These are phyloP conservation scores for Choristoneura rosaceana DNA, from an alignment of 2,888 invertebrate species.

Conservation along the genomic window DNA sequence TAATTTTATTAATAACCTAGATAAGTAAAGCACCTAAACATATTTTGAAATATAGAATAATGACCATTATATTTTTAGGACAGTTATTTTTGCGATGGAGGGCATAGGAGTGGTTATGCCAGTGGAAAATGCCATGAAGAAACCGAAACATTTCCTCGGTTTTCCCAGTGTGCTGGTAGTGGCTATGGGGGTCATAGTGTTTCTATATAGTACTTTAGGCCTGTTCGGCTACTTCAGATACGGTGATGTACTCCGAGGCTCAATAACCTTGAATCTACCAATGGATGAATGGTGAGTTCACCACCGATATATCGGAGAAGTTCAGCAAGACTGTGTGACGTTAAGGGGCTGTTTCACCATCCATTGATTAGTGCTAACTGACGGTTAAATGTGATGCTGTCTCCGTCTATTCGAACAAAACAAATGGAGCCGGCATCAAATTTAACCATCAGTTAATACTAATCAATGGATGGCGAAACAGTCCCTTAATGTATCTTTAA, in stretches of 20 bases:
- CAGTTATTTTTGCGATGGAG: slow-evolving; percentile 98
- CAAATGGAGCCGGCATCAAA: no score
- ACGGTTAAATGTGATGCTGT: no score
- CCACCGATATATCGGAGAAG: background rate
- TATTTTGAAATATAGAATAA: no score
- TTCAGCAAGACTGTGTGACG: background rate
- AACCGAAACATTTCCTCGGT: slow-evolving; percentile 91
- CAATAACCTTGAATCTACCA: slow-evolving; percentile 95
- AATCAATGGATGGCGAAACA: no score
- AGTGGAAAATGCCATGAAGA: slow-evolving; percentile 95
- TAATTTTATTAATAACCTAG: no score
- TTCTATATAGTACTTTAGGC: slow-evolving; percentile 92
- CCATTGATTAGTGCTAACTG: no score
- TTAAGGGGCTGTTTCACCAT: no score
- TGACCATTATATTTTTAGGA: slow-evolving; percentile 80
- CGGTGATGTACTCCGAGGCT: slow-evolving; percentile 89
- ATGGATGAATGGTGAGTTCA: slow-evolving; percentile 86
- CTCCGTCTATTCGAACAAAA: no score
- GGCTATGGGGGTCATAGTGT: slow-evolving; percentile 93
- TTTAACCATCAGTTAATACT: no score
- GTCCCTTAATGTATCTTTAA: no score
- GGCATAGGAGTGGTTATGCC: slow-evolving; percentile 97
- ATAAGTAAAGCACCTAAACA: no score
- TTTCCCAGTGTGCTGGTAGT: slow-evolving; percentile 93
- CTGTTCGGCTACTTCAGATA: slow-evolving; percentile 95